Conservation (phyloP, 2,888 invertebrate species). For the Caenorhabditis uteleia region DNA sequence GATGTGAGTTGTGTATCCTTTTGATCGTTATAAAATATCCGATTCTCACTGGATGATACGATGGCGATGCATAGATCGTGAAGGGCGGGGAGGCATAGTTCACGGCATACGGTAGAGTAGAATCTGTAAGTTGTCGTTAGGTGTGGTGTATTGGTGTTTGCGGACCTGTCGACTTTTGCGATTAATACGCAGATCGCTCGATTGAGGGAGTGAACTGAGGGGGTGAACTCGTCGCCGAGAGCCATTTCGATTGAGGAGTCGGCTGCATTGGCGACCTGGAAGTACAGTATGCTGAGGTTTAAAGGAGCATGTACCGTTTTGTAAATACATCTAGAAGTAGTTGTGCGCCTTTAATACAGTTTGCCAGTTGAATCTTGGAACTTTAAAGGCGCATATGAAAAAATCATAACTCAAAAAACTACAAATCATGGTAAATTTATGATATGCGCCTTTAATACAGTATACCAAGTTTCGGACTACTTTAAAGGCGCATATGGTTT, state of each 20-base stretch:
- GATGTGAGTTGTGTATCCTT: conserved; percentile 44
- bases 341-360: no score
- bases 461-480: no score
- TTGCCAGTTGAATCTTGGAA: no score
- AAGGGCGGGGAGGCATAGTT: conserved; percentile 84
- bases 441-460: no score
- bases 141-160: no score
- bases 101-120: conserved; percentile 86
- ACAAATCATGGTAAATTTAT: no score
- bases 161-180: conserved; percentile 86
- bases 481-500: no score
- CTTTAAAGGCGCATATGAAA: no score
- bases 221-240: conserved; percentile 39
- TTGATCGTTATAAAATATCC: conserved; percentile 74
- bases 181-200: conserved; percentile 88
- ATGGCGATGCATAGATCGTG: conserved; percentile 83
- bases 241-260: conserved; percentile 45
- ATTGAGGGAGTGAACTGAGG: conserved; percentile 42
- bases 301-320: no score
- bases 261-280: conserved; percentile 30
- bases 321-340: no score
- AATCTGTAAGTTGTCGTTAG: no score
- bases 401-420: no score
- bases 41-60: conserved; percentile 84
- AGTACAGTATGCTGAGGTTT: not conserved